Evolutionary conservation across 1,140 invertebrate genomes (phyloP).

Genomic region (Drosophila ficusphila): DNA sequence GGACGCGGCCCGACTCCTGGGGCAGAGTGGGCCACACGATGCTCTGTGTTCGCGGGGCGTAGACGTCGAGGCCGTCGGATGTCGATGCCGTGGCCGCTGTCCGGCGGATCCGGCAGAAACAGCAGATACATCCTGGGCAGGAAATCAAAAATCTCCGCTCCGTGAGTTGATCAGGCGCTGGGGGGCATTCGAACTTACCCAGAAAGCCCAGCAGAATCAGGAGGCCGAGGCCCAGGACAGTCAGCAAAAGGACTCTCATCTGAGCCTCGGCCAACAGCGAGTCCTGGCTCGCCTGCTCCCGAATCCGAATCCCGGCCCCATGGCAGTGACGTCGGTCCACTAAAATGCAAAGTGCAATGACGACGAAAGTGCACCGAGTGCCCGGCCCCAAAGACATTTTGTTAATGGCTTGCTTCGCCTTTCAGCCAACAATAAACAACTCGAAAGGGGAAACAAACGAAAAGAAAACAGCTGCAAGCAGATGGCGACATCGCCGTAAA

Average conservation of each 20-base stretch:
- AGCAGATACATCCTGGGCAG: slow-evolving; percentile 41
- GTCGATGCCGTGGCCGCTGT: neutral
- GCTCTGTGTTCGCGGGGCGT: slow-evolving; percentile 62
- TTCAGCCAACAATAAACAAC: slow-evolving; percentile 19
- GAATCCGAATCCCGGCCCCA: neutral
- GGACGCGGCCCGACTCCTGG: slow-evolving; percentile 25
- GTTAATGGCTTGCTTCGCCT: slow-evolving; percentile 45
- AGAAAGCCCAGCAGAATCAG: slow-evolving; percentile 30
- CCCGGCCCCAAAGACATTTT: slow-evolving; percentile 52
- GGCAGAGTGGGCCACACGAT: slow-evolving; percentile 66
- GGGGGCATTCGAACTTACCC: slow-evolving; percentile 33
- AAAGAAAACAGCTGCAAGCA: slow-evolving; percentile 32
- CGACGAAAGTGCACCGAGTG: slow-evolving; percentile 59
- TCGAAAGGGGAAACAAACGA: slow-evolving; percentile 7
- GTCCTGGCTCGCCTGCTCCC: neutral
- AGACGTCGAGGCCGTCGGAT: slow-evolving; percentile 45
- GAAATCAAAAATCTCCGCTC: neutral
- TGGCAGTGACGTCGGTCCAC: neutral
- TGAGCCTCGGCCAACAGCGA: slow-evolving; percentile 9
- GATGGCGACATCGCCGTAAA: slow-evolving; percentile 37
- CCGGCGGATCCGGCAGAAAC: slow-evolving; percentile 20
- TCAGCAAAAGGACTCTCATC: slow-evolving; percentile 17
- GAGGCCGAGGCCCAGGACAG: slow-evolving; percentile 8
- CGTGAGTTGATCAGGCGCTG: neutral
- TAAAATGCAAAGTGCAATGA: slow-evolving; percentile 33